Conservation (phyloP, 2,888 invertebrate genomes). For the Ichneumoninae sp. region DNA sequence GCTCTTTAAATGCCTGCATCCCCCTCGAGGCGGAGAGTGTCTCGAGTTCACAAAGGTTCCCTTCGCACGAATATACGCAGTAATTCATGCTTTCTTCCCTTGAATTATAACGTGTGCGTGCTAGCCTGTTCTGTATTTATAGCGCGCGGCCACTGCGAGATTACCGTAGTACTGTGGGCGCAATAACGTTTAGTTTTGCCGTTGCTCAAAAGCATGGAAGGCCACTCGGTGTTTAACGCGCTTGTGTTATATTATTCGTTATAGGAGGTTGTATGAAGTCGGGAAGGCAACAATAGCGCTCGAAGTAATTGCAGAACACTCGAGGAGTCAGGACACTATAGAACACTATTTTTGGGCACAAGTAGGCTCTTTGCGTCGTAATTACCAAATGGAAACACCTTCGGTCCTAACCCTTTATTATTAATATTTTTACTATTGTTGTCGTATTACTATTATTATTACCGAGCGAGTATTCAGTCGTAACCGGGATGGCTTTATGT, state of each 20-base stretch:
- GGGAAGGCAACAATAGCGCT: conserved; percentile 30
- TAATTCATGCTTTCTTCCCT: conserved; percentile 48
- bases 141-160: conserved; percentile 8
- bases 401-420: neutral
- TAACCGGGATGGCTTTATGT: too few species aligned
- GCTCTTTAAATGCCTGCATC: conserved; percentile 47
- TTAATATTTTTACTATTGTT: too few species aligned
- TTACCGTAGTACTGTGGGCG: conserved; percentile 37
- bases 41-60: conserved; percentile 50
- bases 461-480: too few species aligned
- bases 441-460: too few species aligned
- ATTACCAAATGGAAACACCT: conserved; percentile 28
- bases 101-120: conserved; percentile 6
- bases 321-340: conserved; percentile 30
- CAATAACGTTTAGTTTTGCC: conserved; percentile 62
- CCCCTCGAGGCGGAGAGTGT: conserved; percentile 46
- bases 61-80: conserved; percentile 31
- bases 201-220: conserved; percentile 50
- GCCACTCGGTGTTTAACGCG: conserved; percentile 46
- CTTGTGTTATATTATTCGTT: conserved; percentile 24
- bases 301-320: conserved; percentile 3
- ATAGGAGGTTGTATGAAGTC: conserved; percentile 27
- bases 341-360: neutral
- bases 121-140: neutral
- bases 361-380: conserved; percentile 1